Base-by-base conservation (phyloP, 2,888 invertebrate species). In the Listrodromus nycthemerus region DNA sequence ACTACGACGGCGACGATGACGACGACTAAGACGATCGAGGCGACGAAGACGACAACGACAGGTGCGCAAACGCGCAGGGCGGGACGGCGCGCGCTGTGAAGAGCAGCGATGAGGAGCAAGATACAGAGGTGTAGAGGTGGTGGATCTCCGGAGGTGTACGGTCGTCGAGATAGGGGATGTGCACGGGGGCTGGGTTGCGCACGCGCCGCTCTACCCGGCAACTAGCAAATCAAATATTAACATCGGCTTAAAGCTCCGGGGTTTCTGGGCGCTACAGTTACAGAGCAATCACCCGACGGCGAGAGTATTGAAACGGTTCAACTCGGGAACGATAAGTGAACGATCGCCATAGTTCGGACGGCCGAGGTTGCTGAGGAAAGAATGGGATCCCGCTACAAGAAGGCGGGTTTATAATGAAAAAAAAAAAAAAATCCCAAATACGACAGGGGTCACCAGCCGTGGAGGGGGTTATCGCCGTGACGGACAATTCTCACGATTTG, bases 171-270 rank as follows among this genome's bases (percentile, higher is more conserved):
- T 75, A 55, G 75, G 73, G 73, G 48, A 52, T 16, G 81, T 33
- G 61, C 52, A 67, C 41, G 37, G 37, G 58, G 55, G 45, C 13
- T 37, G 50, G 67, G 13, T 50, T 76, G 83, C 79, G 84, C 84
- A 80, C 13, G 82, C 83, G 83, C 77, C 71, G 71, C 71, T 67
- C 85, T 82, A 83, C 86, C 86, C 86, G 55, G 86, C 85, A 86
- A 86, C 86, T 63, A 76, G 80, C 82, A 74, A 82, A 82, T 85
- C 78, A 82, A 86, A 84, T 85, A 85, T 83, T 85, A 79, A 83
- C 82, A 69, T 67, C 75, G 37, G 74, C 55, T 80, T 69, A 82
- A 83, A 79, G 80, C 80, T 74, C 52, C 70, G 73, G 74, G 58
- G 30, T 74, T 80, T 77, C 33, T 67, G 33, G 48, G 37, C 16